Evolutionary conservation across 1,140 invertebrate genomes (phyloP).

Genomic region (Apis dorsata): DNA sequence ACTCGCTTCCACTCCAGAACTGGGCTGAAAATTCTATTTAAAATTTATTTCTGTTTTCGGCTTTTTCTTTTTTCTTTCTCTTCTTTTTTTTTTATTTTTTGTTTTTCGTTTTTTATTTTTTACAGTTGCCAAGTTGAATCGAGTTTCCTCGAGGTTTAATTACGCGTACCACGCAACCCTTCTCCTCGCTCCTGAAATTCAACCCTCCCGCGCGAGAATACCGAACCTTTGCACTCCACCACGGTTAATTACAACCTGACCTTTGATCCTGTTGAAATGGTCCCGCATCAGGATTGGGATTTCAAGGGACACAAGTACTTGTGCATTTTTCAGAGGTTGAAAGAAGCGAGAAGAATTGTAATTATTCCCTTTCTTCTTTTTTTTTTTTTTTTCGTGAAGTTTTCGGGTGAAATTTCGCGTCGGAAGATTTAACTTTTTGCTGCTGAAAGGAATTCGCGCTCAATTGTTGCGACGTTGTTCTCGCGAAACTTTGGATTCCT

Average conservation of each 20-base stretch:
- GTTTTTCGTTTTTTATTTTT: too few species aligned
- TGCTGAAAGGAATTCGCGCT: too few species aligned
- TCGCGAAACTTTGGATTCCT: too few species aligned
- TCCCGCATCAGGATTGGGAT: conserved; percentile 5
- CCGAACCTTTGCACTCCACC: conserved; percentile 14
- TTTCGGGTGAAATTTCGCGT: not conserved
- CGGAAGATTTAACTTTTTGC: too few species aligned
- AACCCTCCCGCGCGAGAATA: not conserved
- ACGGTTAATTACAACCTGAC: conserved; percentile 28
- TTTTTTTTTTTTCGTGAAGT: not conserved
- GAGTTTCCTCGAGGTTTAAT: conserved; percentile 29
- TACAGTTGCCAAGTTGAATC: not conserved
- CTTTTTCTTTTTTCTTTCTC: not conserved
- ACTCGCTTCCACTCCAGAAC: not conserved
- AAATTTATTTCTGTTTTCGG: not conserved
- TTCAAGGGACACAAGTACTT: not conserved
- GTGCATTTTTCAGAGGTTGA: not conserved
- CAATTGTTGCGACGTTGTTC: too few species aligned
- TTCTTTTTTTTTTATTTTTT: not conserved
- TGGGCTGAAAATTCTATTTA: conserved; percentile 11
- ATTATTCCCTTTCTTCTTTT: not conserved
- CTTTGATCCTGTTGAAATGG: conserved; percentile 22
- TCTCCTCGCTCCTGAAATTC: conserved; percentile 8
- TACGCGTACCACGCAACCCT: conserved; percentile 33
- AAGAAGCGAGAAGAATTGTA: not conserved